These are phyloP conservation scores for Psophia crepitans DNA, from an alignment of 2,113 vertebrate species.

Conservation along the genomic window DNA sequence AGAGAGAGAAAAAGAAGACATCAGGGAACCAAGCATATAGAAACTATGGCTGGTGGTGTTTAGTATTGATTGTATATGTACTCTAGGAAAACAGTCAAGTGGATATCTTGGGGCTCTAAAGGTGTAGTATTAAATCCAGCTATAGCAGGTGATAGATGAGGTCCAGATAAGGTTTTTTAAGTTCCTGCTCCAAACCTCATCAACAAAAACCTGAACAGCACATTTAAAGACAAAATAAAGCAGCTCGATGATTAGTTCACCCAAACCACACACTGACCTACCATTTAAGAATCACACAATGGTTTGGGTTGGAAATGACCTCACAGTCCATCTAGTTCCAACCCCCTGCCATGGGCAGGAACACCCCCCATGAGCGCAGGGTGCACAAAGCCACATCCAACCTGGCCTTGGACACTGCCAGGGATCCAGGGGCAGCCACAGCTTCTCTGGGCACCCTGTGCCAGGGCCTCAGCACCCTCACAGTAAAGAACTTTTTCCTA, in stretches of 20 bases:
- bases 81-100: background rate
- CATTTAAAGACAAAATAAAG: background rate
- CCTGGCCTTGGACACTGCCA: too few relatives aligned
- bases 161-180: background rate
- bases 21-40: background rate
- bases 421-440: too few relatives aligned
- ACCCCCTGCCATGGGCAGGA: too few relatives aligned
- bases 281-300: too few relatives aligned
- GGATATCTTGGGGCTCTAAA: background rate
- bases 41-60: background rate
- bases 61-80: background rate
- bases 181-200: background rate
- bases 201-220: background rate
- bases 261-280: background rate
- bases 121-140: background rate
- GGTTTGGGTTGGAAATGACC: too few relatives aligned
- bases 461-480: too few relatives aligned
- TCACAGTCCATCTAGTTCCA: too few relatives aligned
- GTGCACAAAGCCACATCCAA: too few relatives aligned
- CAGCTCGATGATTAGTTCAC: fast-evolving
- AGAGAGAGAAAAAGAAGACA: too few relatives aligned
- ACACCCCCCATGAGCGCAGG: too few relatives aligned
- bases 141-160: background rate
- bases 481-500: too few relatives aligned
- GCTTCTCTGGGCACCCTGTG: too few relatives aligned